Evolutionary conservation across 1,140 invertebrate genomes (phyloP).

Genomic region (Drosophila sp.): DNA sequence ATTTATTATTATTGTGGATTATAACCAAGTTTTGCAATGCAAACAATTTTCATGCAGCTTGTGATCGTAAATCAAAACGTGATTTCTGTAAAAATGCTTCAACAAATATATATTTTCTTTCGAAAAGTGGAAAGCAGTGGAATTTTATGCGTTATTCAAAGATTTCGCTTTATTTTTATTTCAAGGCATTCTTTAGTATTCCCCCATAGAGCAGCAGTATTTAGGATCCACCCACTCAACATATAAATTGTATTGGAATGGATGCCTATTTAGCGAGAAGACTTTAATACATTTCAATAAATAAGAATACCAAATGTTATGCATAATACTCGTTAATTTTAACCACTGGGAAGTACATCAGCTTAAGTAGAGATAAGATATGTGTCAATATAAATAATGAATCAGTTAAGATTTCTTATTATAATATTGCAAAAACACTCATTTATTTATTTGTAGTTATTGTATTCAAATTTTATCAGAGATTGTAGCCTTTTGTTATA

Average conservation of each 20-base stretch:
- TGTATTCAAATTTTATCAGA: neutral
- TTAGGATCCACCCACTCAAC: conserved; percentile 4
- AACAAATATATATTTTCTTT: conserved; percentile 7
- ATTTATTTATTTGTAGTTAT: neutral
- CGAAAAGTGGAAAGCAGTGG: neutral
- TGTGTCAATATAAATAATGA: too few species aligned
- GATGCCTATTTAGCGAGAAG: neutral
- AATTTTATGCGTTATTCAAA: conserved; percentile 7
- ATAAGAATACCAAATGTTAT: conserved; percentile 5
- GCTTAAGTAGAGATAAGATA: neutral
- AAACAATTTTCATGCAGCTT: conserved; percentile 46
- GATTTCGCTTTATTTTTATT: conserved; percentile 13
- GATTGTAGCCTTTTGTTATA: conserved; percentile 5
- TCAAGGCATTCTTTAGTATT: conserved; percentile 10
- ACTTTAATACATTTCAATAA: conserved; percentile 12
- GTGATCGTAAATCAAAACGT: conserved; percentile 64
- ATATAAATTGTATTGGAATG: neutral
- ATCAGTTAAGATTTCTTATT: neutral
- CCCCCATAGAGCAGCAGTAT: conserved; percentile 9
- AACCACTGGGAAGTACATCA: neutral
- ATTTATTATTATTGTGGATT: conserved; percentile 41
- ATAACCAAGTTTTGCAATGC: conserved; percentile 27
- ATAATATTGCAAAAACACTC: conserved; percentile 4
- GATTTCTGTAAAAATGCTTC: conserved; percentile 44
- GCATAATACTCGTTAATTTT: neutral